Base-by-base conservation (phyloP, 2,888 invertebrate species). In the Drosophila neotestacea region DNA sequence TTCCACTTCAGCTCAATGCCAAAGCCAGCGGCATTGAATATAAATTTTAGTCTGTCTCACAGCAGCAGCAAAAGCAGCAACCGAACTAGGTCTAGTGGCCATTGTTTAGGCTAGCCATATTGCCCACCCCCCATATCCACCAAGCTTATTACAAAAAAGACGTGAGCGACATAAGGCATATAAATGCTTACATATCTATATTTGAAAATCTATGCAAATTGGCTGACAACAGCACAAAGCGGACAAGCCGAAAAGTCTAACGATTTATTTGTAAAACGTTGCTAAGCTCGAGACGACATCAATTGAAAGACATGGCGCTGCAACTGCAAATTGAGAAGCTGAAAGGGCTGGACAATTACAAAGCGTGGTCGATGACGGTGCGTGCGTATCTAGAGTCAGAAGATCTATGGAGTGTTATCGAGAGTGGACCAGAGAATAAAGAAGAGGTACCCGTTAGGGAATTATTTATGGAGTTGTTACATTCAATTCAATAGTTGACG, bases 291-390 rank as follows among this genome's bases (percentile, higher is more conserved):
- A 75, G 62, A 79, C 70, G 54, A 66, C 79, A 54, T 39, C 44
- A 22, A 30, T 13, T 39, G n/a, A 46, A 42, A 50, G 50, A 59
- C 27, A 90, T 90, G 90, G 67, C 90, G 64, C 78, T 90, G 65
- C 91, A 91, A 62, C 70, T 90, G 63, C 88, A 90, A 75, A 91
- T 90, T 71, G 90, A 90, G 62, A 90, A 90, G 61, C 77, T 90
- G 11, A 90, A 83, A 62, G 90, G 90, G 27, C 55, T 91, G 77
- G 91, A 90, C 65, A 90, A 90, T 65, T 90, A 90, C 32, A 91
- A 90, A 58, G 89, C 91, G 16, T 90, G 90, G 90, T 90, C 91
- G 27, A 91, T 90, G 91, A 91, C 91, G 42, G 85, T 90, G 58
- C 90, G 91, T 7, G 90, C 90, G 2, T 90, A 91, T 83, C 61